Evolutionary conservation across 2,797 vertebrate species (phyloP), one percentile per base, ranked within the genome.

Genomic region (Argyrosomus regius): DNA sequence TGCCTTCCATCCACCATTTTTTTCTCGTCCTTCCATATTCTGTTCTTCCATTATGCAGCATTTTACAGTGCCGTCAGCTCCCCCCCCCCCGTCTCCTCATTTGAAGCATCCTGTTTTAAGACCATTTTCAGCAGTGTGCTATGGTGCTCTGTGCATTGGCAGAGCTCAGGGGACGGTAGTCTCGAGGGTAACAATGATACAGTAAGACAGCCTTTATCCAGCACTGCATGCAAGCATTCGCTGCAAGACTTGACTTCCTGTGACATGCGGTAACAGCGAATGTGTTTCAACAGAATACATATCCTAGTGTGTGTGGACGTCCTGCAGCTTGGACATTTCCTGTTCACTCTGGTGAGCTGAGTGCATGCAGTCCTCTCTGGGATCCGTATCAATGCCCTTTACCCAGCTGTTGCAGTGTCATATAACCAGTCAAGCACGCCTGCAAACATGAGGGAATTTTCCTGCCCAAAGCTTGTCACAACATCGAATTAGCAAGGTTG

Each of bases 1-100:
- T 72, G 5, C 14, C 31, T 74, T 6, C 57, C 60, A 64, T 72
- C 54, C 20, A 58, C 20, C 31, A n/a, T 54, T 52, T 68, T 28
- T 43, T 35, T 59, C n/a, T 63, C 54, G 3, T 43, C 22, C 13
- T 56, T 20, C 43, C 16, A 17, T 68, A 1, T 59, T 54, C 60
- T 79, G 53, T 50, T 58, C 78, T 18, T 88, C 69, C 71, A 39
- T 71, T 13, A 77, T 58, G 53, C 91, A 85, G 92, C 80, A 16
- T 90, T 93, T 75, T 87, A 87, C 41, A 59, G 63, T 16, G 60
- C 77, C 0, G 0, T 83, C 67, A 50, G 3, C 49, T 90, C 88
- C 17, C 10, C 57, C 5, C 84, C 60, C 6, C 84, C 79, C 12
- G 75, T 39, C 52, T 59, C 77, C 50, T 41, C 8, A 0, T 72